These are phyloP conservation scores for Matsumurasca onukii DNA, from an alignment of 1,140 invertebrate genomes.

Conservation along the genomic window DNA sequence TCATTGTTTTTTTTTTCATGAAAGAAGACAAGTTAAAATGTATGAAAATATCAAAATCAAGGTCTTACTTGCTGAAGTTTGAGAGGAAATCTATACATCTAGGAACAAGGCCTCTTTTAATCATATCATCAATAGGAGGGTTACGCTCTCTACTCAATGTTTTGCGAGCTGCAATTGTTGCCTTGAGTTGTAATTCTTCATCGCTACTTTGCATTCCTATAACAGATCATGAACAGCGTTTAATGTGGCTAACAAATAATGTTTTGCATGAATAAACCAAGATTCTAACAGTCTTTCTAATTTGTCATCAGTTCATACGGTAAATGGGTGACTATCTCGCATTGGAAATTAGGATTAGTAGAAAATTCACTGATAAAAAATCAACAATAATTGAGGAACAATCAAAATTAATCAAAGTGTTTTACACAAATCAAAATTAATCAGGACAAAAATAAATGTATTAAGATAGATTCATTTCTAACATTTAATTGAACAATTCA, in stretches of 20 bases:
- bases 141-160: slow-evolving; percentile 89
- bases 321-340: background rate
- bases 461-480: too few species aligned
- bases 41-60: too few species aligned
- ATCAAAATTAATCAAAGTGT: too few species aligned
- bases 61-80: slow-evolving; percentile 67
- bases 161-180: slow-evolving; percentile 80
- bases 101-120: slow-evolving; percentile 83
- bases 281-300: background rate
- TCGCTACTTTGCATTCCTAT: slow-evolving; percentile 62
- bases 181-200: slow-evolving; percentile 59
- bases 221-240: slow-evolving; percentile 11
- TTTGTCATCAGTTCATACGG: background rate
- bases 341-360: too few species aligned
- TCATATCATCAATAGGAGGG: slow-evolving; percentile 92
- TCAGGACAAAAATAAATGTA: too few species aligned
- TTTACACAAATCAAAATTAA: too few species aligned
- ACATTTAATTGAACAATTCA: too few species aligned
- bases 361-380: too few species aligned
- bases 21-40: too few species aligned
- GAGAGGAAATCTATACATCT: slow-evolving; percentile 77
- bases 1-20: too few species aligned
- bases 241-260: background rate
- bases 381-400: too few species aligned
- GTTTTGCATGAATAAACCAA: background rate